Conservation (phyloP, 92 coral and sea anemone genomes). For the Epizoanthus stellaris region DNA sequence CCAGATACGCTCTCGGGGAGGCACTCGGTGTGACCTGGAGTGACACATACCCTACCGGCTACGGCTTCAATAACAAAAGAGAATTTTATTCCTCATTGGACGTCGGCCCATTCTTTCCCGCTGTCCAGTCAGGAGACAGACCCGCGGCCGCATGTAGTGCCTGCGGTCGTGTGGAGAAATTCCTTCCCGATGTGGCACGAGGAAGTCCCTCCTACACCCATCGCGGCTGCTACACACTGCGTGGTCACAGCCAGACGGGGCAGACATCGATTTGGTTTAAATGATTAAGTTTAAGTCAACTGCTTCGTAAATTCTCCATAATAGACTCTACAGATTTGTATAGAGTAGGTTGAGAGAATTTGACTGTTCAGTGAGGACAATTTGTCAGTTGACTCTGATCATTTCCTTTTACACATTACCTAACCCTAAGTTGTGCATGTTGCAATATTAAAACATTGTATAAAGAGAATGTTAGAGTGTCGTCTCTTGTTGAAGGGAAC, state of each 20-base stretch:
- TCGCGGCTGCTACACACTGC: constrained; percentile 82
- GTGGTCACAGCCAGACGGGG: constrained; percentile 65
- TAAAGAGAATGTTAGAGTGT: no score
- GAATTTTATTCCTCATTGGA: constrained; percentile 43
- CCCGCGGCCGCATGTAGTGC: constrained; percentile 47
- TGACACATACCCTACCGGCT: constrained; percentile 91
- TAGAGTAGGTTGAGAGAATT: no score
- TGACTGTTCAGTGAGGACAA: no score
- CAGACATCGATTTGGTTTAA: constrained; percentile 99
- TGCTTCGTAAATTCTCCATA: no score
- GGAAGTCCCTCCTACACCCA: constrained; percentile 80
- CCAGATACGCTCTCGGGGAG: constrained; percentile 73
- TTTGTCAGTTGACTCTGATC: no score
- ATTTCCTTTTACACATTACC: no score
- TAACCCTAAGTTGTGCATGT: no score
- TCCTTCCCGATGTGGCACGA: constrained; percentile 75
- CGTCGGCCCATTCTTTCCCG: constrained; percentile 92
- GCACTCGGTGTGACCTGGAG: constrained; percentile 83
- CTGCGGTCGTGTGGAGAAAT: constrained; percentile 59
- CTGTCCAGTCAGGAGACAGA: constrained; percentile 91
- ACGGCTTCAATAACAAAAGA: constrained; percentile 79
- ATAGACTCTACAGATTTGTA: no score
- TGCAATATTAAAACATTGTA: no score
- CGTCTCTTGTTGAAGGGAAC: no score
- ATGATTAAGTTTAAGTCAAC: neutral